A percentile compares a stretch with the other conserved stretches of the same genome.
Conservation (phyloP, 2,888 invertebrate species). For the Anodontia alba region DNA sequence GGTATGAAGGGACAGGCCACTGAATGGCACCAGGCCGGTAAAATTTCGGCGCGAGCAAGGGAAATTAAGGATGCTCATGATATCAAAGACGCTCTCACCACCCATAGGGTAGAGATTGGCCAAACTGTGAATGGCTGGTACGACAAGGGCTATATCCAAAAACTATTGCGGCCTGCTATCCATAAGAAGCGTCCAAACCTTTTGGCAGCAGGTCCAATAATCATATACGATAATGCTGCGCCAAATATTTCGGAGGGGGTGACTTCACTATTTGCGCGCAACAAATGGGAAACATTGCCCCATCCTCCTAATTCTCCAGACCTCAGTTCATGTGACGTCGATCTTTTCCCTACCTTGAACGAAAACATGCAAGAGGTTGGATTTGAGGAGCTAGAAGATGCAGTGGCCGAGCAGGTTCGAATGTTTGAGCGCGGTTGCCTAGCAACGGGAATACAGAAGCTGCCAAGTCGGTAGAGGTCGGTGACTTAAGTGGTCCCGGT, state of each 20-base stretch:
- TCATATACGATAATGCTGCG: not conserved
- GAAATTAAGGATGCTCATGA: not conserved
- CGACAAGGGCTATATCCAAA: not conserved
- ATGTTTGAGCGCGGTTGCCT: too few species aligned
- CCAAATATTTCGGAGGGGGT: not conserved
- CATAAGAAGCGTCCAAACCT: too few species aligned
- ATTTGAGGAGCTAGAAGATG: too few species aligned
- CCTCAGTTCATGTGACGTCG: not conserved
- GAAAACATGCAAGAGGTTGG: not conserved
- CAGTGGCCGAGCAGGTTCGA: too few species aligned
- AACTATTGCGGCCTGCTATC: not conserved
- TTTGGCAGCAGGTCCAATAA: slow-evolving; percentile 5
- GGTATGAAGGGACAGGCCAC: too few species aligned
- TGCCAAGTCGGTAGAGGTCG: too few species aligned
- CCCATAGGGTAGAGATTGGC: too few species aligned
- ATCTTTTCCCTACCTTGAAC: not conserved
- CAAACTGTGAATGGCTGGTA: not conserved
- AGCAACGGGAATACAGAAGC: too few species aligned
- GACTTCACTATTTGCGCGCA: not conserved
- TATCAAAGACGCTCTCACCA: not conserved
- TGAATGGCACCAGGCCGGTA: not conserved
- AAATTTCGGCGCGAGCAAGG: too few species aligned
- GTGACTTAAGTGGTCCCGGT: too few species aligned
- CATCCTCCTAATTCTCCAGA: too few species aligned
- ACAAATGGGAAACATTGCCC: too few species aligned